phyloP scores from a whole-genome alignment of 2,113 vertebrate genomes.

The Hypocryptadius cinnamomeus region DNA sequence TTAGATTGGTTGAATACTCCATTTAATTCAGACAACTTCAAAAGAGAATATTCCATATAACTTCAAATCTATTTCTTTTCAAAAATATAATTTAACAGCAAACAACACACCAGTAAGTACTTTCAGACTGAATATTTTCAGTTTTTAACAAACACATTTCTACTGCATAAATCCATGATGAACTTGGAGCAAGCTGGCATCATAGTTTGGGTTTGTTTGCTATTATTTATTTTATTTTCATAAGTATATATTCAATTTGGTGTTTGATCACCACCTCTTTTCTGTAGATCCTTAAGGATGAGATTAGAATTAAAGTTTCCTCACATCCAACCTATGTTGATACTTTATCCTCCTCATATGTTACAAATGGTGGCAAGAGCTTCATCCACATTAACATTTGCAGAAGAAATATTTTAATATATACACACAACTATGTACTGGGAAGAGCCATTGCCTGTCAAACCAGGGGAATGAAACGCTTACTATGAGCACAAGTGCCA shows the following conservation, averaged over 20 bases:
- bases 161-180: neutral
- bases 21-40: neutral
- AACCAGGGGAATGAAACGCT: neutral
- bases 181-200: neutral
- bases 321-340: neutral
- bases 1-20: neutral
- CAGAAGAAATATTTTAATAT: neutral
- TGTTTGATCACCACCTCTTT: neutral
- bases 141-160: neutral
- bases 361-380: neutral
- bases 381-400: neutral
- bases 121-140: neutral
- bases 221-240: neutral
- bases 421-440: fast-evolving
- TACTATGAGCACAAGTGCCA: neutral
- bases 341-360: neutral
- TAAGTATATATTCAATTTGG: neutral
- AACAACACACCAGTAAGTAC: fast-evolving
- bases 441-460: neutral
- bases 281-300: neutral
- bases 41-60: neutral
- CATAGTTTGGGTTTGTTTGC: neutral
- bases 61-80: neutral
- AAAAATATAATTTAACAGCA: neutral
- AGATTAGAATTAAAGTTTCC: neutral